Evolutionary conservation across 2,113 vertebrate species (phyloP).

Genomic region (Bungarus multicinctus): DNA sequence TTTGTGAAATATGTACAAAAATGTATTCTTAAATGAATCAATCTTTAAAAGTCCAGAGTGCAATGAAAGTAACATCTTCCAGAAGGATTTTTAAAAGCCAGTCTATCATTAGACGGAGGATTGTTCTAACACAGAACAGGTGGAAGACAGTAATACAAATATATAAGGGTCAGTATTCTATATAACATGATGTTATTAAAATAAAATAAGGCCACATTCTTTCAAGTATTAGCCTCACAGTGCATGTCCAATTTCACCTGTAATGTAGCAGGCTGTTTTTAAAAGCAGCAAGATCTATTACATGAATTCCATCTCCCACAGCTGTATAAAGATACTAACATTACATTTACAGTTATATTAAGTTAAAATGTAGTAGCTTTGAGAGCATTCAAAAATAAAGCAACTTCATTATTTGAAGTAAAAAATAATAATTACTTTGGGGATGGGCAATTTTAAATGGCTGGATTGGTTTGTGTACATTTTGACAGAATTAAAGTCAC

Average conservation of each 20-base stretch:
- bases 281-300: not conserved
- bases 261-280: not conserved
- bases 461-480: not conserved
- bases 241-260: not conserved
- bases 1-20: conserved; percentile 44
- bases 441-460: not conserved
- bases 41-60: conserved; percentile 24
- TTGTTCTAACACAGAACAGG: conserved; percentile 16
- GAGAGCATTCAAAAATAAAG: not conserved
- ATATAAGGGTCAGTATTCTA: not conserved
- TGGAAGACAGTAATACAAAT: conserved; percentile 21
- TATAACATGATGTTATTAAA: not conserved
- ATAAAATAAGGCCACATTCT: not conserved
- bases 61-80: conserved; percentile 35
- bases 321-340: not conserved
- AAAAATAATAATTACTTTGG: not conserved
- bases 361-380: not conserved
- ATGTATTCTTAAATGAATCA: conserved; percentile 33
- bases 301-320: not conserved
- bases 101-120: conserved; percentile 7
- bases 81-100: not conserved
- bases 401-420: not conserved
- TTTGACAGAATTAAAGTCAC: not conserved
- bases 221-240: not conserved
- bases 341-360: not conserved